phyloP scores from a whole-genome alignment of 2,888 invertebrate genomes.

The Aplocera efformata region DNA sequence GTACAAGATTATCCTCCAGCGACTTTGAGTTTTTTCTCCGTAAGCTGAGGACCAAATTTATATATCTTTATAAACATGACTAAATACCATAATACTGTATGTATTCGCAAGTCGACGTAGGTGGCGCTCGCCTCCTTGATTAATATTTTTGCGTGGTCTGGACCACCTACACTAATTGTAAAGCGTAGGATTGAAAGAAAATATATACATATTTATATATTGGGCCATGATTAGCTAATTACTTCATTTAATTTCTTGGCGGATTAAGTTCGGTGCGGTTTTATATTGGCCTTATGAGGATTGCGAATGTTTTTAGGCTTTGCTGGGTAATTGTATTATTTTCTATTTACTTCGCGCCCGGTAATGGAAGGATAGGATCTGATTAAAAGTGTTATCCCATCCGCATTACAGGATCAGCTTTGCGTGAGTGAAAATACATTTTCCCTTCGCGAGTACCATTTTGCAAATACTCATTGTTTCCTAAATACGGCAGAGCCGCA shows the following conservation, averaged over 20 bases:
- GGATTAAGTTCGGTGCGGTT: constrained; percentile 25
- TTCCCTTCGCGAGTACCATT: constrained; percentile 18
- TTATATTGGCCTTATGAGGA: constrained; percentile 27
- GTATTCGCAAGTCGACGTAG: constrained; percentile 11
- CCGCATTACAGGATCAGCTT: constrained; percentile 16
- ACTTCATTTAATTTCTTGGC: constrained; percentile 24
- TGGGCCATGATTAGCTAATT: constrained; percentile 19
- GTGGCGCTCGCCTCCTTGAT: constrained; percentile 28
- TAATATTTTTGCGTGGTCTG: constrained; percentile 30
- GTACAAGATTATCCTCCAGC: constrained; percentile 2
- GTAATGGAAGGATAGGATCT: constrained; percentile 15
- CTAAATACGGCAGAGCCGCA: constrained; percentile 1
- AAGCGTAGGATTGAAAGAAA: constrained; percentile 31
- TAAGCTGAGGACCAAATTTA: constrained; percentile 10
- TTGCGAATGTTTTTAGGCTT: constrained; percentile 32
- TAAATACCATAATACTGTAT: not conserved
- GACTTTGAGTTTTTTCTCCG: not conserved
- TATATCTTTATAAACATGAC: constrained; percentile 8
- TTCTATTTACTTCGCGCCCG: constrained; percentile 11
- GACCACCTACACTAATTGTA: constrained; percentile 32
- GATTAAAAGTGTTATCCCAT: constrained; percentile 16
- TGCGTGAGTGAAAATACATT: constrained; percentile 6
- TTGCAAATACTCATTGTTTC: constrained; percentile 10
- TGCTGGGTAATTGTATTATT: constrained; percentile 16
- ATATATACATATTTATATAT: constrained; percentile 11